These are phyloP conservation scores for Xestia ashworthii DNA, from an alignment of 2,888 invertebrate species.

Conservation along the genomic window DNA sequence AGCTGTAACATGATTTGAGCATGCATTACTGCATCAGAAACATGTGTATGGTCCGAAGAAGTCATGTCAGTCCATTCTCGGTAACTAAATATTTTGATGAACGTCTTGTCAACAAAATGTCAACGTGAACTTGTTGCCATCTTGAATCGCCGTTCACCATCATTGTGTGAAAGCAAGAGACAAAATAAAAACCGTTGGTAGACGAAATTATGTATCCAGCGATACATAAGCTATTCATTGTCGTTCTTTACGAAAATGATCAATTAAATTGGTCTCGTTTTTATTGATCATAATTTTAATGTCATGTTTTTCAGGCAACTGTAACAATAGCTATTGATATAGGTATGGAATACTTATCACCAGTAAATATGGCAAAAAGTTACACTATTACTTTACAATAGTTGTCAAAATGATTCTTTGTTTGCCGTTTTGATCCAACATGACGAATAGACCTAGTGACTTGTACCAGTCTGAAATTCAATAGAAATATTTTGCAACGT, in stretches of 20 bases:
- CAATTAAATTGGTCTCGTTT: neutral
- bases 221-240: neutral
- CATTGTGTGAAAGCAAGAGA: constrained; percentile 16
- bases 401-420: neutral
- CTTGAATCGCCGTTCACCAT: neutral
- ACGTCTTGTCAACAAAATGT: constrained; percentile 32
- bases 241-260: neutral
- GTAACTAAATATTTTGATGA: constrained; percentile 51
- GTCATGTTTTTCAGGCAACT: neutral
- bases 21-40: neutral
- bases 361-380: neutral
- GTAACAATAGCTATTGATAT: neutral
- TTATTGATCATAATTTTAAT: neutral
- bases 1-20: constrained; percentile 6
- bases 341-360: neutral
- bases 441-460: neutral
- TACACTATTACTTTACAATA: neutral
- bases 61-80: constrained; percentile 9
- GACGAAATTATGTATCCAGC: constrained; percentile 12
- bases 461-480: neutral
- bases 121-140: constrained; percentile 15
- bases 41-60: neutral
- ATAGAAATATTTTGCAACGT: neutral
- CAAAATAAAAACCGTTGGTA: neutral
- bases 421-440: neutral